phyloP scores from a whole-genome alignment of 2,113 vertebrate species.

The Paracanthobrama guichenoti region DNA sequence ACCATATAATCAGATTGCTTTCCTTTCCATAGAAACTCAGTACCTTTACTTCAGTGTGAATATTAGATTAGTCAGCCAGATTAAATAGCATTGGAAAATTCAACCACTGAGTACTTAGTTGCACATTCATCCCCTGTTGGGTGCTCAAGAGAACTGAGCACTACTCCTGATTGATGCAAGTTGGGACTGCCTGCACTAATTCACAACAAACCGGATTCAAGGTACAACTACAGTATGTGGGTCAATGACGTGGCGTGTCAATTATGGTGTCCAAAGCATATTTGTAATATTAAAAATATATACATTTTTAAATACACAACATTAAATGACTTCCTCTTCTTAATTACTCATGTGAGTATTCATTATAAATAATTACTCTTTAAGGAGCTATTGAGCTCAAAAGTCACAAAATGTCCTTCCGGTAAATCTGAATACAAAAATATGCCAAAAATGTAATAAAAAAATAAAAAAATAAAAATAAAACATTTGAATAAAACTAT shows the following conservation, averaged over 20 bases:
- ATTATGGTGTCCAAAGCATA: too few species aligned
- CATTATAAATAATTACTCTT: too few species aligned
- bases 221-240: not conserved
- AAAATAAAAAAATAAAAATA: too few species aligned
- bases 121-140: slow-evolving; percentile 51
- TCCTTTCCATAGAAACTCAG: slow-evolving; percentile 45
- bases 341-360: too few species aligned
- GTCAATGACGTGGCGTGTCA: not conserved
- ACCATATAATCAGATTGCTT: slow-evolving; percentile 52
- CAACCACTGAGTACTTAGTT: slow-evolving; percentile 44
- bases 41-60: slow-evolving; percentile 38
- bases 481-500: too few species aligned
- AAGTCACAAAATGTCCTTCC: too few species aligned
- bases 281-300: too few species aligned
- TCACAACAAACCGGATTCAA: not conserved
- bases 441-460: too few species aligned
- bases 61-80: slow-evolving; percentile 57
- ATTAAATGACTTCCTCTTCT: too few species aligned
- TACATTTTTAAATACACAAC: too few species aligned
- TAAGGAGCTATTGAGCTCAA: too few species aligned
- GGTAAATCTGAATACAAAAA: too few species aligned
- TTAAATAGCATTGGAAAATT: slow-evolving; percentile 41
- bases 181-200: not conserved
- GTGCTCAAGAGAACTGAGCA: slow-evolving; percentile 25
- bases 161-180: not conserved